Evolutionary conservation across 2,888 invertebrate genomes (phyloP), one percentile per base, ranked within the genome.

Genomic region (Ectemnius cavifrons): DNA sequence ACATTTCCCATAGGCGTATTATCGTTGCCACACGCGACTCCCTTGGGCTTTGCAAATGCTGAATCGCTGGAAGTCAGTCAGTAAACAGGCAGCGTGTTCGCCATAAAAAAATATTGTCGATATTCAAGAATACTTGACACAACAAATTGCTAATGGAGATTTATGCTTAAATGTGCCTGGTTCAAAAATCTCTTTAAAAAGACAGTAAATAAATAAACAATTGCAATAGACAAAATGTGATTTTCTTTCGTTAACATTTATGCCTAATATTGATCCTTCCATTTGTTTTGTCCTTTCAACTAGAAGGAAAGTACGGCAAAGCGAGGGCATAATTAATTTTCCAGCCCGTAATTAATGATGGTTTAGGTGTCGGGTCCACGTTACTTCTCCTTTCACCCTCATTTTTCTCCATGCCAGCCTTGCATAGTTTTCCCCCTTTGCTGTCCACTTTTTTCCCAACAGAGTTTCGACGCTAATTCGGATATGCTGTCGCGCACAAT

Each of bases 311-410:
- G 63, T 65, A 62, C 49, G 23, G 46, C 46, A 11, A 57, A 23
- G n/a, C 23, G 23, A 23, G 3, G 23, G 23, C 52, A 47, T 67
- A 52, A 81, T 81, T 82, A 81, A 81, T 81, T 81, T 70, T 49
- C 69, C 74, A 20, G 37, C 13, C 61, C 56, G 69, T 81, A 81
- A 81, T 81, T 81, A 79, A 82, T 79, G 73, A 73, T 59, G 72
- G 64, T 67, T 73, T 71, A 65, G 65, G 71, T 65, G 63, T 57
- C 62, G 27, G 62, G 16, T 6, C 45, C 72, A 60, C 59, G 73
- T 69, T 69, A 46, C 75, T 69, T 49, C 47, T 62, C 52, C 23
- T 47, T 57, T 45, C 59, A n/a, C 47, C 61, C 23, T 65, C 71
- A 77, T 82, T 82, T 82, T 71, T 77, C 75, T 71, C 62, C 20